Conservation (phyloP, 2,888 invertebrate genomes). For the Dolichopus griseipennis region DNA sequence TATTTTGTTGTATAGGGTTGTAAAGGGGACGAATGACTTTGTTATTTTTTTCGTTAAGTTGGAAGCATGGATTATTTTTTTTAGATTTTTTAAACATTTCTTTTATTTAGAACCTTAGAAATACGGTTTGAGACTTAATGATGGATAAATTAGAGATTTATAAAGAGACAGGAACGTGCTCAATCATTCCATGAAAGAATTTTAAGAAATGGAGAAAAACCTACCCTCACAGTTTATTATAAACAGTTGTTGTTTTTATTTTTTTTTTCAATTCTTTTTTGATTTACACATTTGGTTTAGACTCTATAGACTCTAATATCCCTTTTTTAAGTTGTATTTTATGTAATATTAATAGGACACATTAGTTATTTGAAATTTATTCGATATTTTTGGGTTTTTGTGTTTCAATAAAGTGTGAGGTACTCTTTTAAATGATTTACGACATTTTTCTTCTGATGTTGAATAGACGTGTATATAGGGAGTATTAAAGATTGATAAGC, state of each 20-base stretch:
- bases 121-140: not conserved
- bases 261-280: not conserved
- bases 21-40: not conserved
- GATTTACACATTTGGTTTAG: not conserved
- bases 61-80: too few species aligned
- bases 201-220: too few species aligned
- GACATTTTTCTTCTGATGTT: too few species aligned
- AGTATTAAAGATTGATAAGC: too few species aligned
- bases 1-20: not conserved
- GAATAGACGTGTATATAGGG: too few species aligned
- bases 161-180: not conserved
- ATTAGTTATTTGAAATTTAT: not conserved
- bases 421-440: too few species aligned
- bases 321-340: not conserved
- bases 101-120: not conserved
- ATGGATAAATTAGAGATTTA: conserved; percentile 1
- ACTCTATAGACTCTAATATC: not conserved
- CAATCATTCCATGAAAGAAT: not conserved
- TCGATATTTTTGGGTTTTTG: too few species aligned
- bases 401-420: too few species aligned
- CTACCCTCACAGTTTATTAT: too few species aligned
- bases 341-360: not conserved
- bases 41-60: not conserved
- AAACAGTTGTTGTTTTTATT: not conserved
- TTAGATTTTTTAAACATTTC: too few species aligned